Conservation (phyloP, 2,888 invertebrate species). For the Leptarthrus brevirostris region DNA sequence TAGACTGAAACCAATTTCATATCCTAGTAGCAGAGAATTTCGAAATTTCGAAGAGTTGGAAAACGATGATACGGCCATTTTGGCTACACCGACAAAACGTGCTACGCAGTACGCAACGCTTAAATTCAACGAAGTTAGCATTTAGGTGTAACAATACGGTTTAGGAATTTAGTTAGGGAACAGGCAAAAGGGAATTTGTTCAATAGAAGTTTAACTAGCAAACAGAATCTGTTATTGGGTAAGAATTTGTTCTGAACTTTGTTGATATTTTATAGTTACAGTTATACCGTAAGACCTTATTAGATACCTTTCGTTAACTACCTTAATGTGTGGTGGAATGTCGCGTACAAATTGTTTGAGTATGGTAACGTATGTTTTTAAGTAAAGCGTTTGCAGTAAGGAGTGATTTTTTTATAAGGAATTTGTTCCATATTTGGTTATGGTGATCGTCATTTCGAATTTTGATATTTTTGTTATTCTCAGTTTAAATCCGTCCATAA, state of each 20-base stretch:
- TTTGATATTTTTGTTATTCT: too few species aligned
- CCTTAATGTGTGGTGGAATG: background rate
- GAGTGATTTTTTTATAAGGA: too few species aligned
- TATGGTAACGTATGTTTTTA: too few species aligned
- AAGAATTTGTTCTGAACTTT: background rate
- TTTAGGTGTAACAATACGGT: slow-evolving; percentile 53
- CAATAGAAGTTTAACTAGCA: background rate
- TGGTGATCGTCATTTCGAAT: too few species aligned
- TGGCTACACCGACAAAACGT: slow-evolving; percentile 59
- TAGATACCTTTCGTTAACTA: background rate
- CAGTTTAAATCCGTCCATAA: too few species aligned
- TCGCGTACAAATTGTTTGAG: too few species aligned
- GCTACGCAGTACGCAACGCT: slow-evolving; percentile 75
- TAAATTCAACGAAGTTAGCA: slow-evolving; percentile 73
- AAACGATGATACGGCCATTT: slow-evolving; percentile 41
- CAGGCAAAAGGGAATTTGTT: background rate
- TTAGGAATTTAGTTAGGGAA: background rate
- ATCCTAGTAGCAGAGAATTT: slow-evolving; percentile 2
- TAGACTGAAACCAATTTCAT: slow-evolving; percentile 36
- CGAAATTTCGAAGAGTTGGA: background rate
- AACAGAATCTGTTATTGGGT: background rate
- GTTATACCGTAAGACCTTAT: background rate
- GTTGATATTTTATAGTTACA: background rate
- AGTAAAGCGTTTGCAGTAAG: too few species aligned
- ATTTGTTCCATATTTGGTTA: too few species aligned